Conservation (phyloP, 2,113 vertebrate species). For the Tragelaphus strepsiceros region DNA sequence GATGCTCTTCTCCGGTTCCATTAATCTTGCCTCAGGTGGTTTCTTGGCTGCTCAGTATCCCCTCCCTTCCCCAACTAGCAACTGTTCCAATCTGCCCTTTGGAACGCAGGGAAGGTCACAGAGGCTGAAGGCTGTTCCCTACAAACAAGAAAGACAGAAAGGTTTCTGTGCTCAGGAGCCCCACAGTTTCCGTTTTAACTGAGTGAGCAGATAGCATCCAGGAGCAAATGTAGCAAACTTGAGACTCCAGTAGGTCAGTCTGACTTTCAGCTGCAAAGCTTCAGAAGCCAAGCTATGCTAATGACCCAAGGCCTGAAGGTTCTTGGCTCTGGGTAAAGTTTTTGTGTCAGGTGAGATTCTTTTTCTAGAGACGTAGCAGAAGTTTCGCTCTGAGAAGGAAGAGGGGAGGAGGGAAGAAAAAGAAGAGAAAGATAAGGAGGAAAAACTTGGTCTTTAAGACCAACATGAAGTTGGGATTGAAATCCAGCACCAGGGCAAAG, state of each 20-base stretch:
- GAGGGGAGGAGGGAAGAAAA: fast-evolving
- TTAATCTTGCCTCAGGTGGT: neutral
- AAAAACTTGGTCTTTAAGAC: neutral
- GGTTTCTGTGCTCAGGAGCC: neutral
- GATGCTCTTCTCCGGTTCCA: neutral
- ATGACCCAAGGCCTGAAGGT: neutral
- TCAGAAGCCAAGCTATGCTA: neutral
- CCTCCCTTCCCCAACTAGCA: neutral
- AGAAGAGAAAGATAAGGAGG: neutral
- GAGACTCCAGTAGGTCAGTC: neutral
- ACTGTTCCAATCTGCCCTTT: neutral
- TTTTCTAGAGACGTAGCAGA: neutral
- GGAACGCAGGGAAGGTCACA: neutral
- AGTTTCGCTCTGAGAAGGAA: neutral
- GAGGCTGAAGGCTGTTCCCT: neutral
- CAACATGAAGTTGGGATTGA: neutral
- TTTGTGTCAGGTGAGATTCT: neutral
- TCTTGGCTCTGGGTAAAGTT: neutral
- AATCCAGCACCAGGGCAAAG: neutral
- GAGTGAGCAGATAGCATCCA: neutral
- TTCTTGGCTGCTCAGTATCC: neutral
- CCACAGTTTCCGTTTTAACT: neutral
- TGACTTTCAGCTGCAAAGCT: neutral
- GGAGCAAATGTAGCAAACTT: neutral
- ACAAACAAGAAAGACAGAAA: neutral